Conservation (phyloP, 2,797 vertebrate genomes). For the Enteromius paludinosus region DNA sequence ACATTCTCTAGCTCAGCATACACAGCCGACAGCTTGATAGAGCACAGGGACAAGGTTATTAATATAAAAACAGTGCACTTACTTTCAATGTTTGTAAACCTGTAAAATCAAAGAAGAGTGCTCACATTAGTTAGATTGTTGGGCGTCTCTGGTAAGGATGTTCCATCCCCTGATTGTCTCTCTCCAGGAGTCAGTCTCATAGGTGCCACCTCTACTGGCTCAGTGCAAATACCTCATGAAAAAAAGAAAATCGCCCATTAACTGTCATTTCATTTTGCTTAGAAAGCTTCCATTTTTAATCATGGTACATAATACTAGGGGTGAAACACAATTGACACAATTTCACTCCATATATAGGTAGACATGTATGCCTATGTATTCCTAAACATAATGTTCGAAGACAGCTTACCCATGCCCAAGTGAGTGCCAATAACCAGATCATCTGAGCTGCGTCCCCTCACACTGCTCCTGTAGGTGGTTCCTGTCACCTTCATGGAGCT, state of each 20-base stretch:
- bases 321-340: too few relatives aligned
- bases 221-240: conserved; percentile 74
- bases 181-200: conserved; percentile 91
- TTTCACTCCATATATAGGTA: too few relatives aligned
- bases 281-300: neutral
- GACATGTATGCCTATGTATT: too few relatives aligned
- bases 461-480: conserved; percentile 83
- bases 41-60: conserved; percentile 2
- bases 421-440: conserved; percentile 84
- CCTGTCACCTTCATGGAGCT: conserved; percentile 88
- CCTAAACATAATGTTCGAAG: neutral
- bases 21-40: conserved; percentile 88
- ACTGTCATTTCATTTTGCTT: neutral
- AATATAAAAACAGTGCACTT: conserved; percentile 55
- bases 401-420: conserved; percentile 77
- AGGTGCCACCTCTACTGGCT: conserved; percentile 80
- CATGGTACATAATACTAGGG: neutral
- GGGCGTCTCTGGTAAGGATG: conserved; percentile 94
- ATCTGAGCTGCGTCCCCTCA: conserved; percentile 83
- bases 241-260: conserved; percentile 51
- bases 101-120: conserved; percentile 7
- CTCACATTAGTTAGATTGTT: conserved; percentile 96
- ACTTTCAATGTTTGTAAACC: neutral
- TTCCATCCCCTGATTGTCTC: conserved; percentile 95
- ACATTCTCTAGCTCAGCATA: conserved; percentile 94